A percentile compares a stretch with the other conserved stretches of the same genome.
Conservation (phyloP, 2,888 invertebrate genomes). For the Pseudoips prasinana region DNA sequence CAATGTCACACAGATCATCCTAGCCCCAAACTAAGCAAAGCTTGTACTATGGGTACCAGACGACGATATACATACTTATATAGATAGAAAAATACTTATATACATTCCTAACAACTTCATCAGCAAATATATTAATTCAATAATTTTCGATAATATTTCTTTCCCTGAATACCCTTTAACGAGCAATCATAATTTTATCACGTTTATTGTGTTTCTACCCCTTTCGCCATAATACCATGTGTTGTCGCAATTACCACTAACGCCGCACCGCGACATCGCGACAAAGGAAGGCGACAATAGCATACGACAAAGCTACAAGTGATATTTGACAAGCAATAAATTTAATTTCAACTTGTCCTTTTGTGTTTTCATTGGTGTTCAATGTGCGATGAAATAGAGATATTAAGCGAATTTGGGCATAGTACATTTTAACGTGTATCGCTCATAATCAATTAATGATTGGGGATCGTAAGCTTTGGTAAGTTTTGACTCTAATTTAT, state of each 20-base stretch:
- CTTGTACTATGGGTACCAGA: too few species aligned
- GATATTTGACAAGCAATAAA: constrained; percentile 77
- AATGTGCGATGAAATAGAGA: constrained; percentile 66
- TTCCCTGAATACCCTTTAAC: constrained; percentile 44
- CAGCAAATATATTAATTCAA: too few species aligned
- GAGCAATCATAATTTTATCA: constrained; percentile 47
- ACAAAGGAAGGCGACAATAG: constrained; percentile 36
- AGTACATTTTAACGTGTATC: constrained; percentile 19
- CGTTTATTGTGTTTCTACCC: constrained; percentile 51
- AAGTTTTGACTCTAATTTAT: too few species aligned
- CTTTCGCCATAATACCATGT: constrained; percentile 66
- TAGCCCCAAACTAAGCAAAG: too few species aligned
- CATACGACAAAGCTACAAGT: constrained; percentile 49
- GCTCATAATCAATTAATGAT: too few species aligned
- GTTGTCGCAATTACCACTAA: constrained; percentile 69
- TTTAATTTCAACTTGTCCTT: constrained; percentile 59
- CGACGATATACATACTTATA: too few species aligned
- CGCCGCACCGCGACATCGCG: constrained; percentile 49
- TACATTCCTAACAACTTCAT: too few species aligned
- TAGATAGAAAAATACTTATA: too few species aligned
- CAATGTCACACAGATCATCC: too few species aligned
- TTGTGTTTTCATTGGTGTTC: constrained; percentile 64
- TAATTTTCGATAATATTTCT: constrained; percentile 15
- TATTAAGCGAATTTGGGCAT: constrained; percentile 48
- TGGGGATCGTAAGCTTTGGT: too few species aligned